Conservation (phyloP, 2,888 invertebrate species). For the Diachrysia chrysitis region DNA sequence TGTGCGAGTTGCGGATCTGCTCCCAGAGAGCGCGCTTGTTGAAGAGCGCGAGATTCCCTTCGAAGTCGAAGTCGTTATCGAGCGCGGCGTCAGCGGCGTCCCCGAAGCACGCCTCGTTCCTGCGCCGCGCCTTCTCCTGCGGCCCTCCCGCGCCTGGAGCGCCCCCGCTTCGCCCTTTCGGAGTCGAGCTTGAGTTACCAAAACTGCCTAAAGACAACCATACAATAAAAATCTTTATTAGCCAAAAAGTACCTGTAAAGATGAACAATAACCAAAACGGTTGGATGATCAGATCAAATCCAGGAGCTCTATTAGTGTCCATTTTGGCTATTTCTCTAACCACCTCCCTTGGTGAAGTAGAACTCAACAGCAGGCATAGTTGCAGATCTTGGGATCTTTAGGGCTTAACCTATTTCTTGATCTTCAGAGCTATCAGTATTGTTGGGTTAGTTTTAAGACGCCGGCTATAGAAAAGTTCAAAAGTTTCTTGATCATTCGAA, state of each 20-base stretch:
- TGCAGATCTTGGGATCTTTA: no score
- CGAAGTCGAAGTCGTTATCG: slow-evolving; percentile 97
- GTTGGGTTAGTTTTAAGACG: no score
- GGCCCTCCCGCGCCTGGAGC: slow-evolving; percentile 66
- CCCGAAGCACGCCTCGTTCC: slow-evolving; percentile 94
- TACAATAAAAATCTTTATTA: background rate
- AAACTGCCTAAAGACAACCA: slow-evolving; percentile 66
- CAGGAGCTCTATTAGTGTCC: no score
- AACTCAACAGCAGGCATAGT: no score
- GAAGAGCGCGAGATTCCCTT: slow-evolving; percentile 97
- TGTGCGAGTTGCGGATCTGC: slow-evolving; percentile 72
- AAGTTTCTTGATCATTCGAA: no score
- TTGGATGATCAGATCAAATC: background rate
- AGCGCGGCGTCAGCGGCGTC: slow-evolving; percentile 91
- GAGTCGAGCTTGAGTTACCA: slow-evolving; percentile 77
- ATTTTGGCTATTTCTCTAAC: no score
- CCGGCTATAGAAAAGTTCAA: no score
- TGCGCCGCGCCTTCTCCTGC: slow-evolving; percentile 83
- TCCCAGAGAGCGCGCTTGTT: slow-evolving; percentile 91
- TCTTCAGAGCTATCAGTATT: no score
- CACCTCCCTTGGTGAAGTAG: no score
- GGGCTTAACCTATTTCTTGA: no score
- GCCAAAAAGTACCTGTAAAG: background rate
- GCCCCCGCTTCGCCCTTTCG: slow-evolving; percentile 87
- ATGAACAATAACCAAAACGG: background rate